A percentile compares a stretch with the other conserved stretches of the same genome.
Evolutionary conservation across 2,113 vertebrate genomes (phyloP).

Genomic region (Peromyscus leucopus): DNA sequence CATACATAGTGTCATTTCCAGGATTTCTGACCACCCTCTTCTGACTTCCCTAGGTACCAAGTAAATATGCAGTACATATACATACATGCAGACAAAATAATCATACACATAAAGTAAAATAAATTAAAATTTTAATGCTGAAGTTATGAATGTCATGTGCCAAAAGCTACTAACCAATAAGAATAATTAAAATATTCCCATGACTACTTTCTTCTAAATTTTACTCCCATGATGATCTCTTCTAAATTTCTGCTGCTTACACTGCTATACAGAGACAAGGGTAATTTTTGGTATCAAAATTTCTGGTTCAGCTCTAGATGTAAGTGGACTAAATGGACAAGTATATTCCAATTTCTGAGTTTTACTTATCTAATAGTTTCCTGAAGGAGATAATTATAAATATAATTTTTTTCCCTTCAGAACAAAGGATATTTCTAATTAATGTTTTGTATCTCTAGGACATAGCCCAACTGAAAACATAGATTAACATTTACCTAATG

Average conservation of each 20-base stretch:
- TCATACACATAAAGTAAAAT: too few relatives aligned
- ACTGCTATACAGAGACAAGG: neutral
- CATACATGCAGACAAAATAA: neutral
- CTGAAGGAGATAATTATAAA: neutral
- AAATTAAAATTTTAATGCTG: neutral
- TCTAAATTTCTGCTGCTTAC: neutral
- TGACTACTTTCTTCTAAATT: neutral
- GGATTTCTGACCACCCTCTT: neutral
- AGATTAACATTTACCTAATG: neutral
- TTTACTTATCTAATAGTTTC: neutral
- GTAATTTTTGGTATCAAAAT: neutral
- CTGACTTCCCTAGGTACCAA: neutral
- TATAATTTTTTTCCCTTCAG: neutral
- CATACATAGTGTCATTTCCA: neutral
- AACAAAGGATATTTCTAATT: neutral
- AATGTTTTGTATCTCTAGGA: neutral
- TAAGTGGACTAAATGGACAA: neutral
- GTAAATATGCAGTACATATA: neutral
- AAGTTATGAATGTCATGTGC: constrained; percentile 30
- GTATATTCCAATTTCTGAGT: neutral
- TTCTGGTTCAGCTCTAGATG: neutral
- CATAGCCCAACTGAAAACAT: neutral
- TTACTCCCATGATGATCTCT: neutral
- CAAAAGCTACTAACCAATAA: neutral
- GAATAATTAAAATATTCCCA: neutral